Base-by-base conservation (phyloP, 1,140 invertebrate genomes). In the Cyclargus thomasi region DNA sequence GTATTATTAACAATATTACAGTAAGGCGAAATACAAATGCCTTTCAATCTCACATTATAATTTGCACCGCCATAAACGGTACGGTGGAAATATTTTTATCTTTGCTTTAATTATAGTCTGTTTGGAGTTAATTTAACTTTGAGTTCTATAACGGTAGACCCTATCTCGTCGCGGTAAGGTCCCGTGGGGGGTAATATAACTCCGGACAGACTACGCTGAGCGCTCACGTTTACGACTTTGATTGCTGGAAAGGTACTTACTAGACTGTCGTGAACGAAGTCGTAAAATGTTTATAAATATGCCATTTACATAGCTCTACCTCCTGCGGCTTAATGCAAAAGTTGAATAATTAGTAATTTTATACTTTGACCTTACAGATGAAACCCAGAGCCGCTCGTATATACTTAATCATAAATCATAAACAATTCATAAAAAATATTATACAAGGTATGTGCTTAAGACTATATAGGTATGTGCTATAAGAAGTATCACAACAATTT, bases 161-260 rank as follows among this genome's bases (percentile, higher is more conserved):
- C 8, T 7, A 29, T 29, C 29, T 29, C 29, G 5, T 29, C 29
- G 29, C 5, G 5, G 29, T 29, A 29, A 29, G 29, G 8, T 29
- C 29, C 29, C 29, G 5, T 5, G 1, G 8, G 4, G 5, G 4
- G 29, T 6, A 29, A 29, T 7, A 29, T 29, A 29, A 4, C 29
- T 29, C 29, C 29, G 29, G 29, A 2, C 29, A 29, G 29, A 29
- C 29, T 29, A 59, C 20, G 55, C 55, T 21, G 55, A 20, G 55
- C 55, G 55, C 18, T 55, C 53, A 55, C 39, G 55, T 59, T 59
- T 59, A 59, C 20, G 55, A 59, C 55, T 59, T 59, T 59, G 55
- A 59, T 59, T 59, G 55, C 55, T 59, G 55, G 55, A 59, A 59
- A 59, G 55, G 55, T 59, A 59, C 55, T 59, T 59, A 21, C 55